phyloP scores from a whole-genome alignment of 1,140 invertebrate genomes.

The Rhyacophila brunnea region DNA sequence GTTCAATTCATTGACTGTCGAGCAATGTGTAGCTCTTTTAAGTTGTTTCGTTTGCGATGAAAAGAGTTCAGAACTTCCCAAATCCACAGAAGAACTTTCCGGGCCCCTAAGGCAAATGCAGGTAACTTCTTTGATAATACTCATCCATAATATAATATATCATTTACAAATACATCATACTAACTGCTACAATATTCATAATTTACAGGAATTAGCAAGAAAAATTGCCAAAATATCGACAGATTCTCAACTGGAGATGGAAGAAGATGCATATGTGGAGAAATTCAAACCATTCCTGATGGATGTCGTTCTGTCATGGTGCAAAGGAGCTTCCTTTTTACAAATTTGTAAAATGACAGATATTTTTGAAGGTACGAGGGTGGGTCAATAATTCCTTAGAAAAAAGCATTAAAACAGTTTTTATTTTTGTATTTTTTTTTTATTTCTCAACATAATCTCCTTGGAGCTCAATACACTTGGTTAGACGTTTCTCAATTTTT shows the following conservation, averaged over 20 bases:
- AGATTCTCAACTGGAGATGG: constrained; percentile 87
- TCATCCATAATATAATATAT: background rate
- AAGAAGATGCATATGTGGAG: constrained; percentile 90
- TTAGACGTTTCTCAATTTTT: no score
- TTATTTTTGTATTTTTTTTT: no score
- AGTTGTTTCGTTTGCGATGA: constrained; percentile 99
- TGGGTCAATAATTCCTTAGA: no score
- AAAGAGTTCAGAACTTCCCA: constrained; percentile 79
- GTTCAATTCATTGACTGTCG: constrained; percentile 82
- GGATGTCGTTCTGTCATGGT: constrained; percentile 97
- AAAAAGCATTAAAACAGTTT: no score
- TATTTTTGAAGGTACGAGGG: constrained; percentile 94
- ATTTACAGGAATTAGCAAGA: constrained; percentile 78
- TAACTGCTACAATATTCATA: background rate
- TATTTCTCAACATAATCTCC: no score
- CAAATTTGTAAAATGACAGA: constrained; percentile 97
- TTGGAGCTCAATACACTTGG: no score
- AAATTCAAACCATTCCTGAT: constrained; percentile 93
- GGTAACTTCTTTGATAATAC: constrained; percentile 47
- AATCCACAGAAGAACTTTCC: constrained; percentile 82
- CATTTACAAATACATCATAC: background rate
- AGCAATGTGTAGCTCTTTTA: constrained; percentile 84
- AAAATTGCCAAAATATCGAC: constrained; percentile 88
- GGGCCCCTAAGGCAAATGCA: constrained; percentile 85
- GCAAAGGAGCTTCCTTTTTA: constrained; percentile 88